phyloP scores from a whole-genome alignment of 2,113 vertebrate genomes.

The Patagioenas fasciata region DNA sequence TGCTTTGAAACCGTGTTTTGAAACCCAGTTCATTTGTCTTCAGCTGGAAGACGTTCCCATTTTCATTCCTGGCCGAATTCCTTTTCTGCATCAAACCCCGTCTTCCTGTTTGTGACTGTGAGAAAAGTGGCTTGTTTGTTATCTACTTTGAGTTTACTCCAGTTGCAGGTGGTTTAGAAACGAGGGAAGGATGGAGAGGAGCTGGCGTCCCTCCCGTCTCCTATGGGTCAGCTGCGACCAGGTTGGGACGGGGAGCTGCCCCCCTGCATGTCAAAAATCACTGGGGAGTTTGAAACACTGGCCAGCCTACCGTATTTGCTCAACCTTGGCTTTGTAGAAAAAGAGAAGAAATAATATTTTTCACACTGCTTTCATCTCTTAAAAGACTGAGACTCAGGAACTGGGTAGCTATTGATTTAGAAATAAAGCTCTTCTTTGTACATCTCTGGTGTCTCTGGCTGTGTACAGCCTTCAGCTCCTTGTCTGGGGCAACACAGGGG shows the following conservation, averaged over 20 bases:
- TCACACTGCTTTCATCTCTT: background rate
- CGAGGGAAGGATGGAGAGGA: background rate
- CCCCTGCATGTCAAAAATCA: background rate
- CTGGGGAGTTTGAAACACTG: background rate
- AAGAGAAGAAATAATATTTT: background rate
- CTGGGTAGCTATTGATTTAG: background rate
- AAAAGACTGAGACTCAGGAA: background rate
- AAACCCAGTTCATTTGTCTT: conserved; percentile 6
- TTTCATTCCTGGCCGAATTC: conserved; percentile 28
- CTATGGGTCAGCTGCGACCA: background rate
- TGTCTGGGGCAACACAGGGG: background rate
- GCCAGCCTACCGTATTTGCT: background rate
- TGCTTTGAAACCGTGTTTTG: conserved; percentile 31
- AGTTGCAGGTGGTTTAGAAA: conserved; percentile 39
- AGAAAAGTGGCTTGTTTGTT: conserved; percentile 16
- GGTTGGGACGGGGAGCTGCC: background rate
- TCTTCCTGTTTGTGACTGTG: conserved; percentile 45
- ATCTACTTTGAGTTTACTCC: background rate
- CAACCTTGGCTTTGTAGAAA: background rate
- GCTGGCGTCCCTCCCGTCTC: background rate
- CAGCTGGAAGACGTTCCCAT: background rate
- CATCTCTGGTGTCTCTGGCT: fast-evolving
- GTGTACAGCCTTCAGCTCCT: background rate
- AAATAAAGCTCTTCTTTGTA: background rate
- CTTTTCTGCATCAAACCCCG: conserved; percentile 4